A percentile compares a stretch with the other conserved stretches of the same genome.
Conservation (phyloP, 1,140 invertebrate species). For the Caerostris extrusa region DNA sequence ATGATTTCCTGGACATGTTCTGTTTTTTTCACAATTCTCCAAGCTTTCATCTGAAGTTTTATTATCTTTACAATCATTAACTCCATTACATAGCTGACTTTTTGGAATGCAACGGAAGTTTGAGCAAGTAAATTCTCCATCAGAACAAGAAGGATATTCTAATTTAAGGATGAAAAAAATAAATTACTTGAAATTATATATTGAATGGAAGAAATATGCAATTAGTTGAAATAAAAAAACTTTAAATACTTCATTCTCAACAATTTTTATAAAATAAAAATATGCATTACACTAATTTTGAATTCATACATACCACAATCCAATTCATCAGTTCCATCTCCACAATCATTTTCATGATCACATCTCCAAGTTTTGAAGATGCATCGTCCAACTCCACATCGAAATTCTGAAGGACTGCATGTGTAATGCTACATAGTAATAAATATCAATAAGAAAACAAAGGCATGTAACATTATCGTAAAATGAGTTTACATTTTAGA, state of each 20-base stretch:
- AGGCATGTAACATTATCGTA: no score
- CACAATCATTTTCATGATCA: slow-evolving; percentile 97
- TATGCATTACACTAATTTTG: not conserved
- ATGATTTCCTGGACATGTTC: slow-evolving; percentile 92
- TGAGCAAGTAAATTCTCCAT: slow-evolving; percentile 96
- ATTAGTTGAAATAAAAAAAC: not conserved
- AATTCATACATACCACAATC: slow-evolving; percentile 85
- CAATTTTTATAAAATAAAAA: not conserved
- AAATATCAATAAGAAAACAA: not conserved
- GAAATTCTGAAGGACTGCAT: slow-evolving; percentile 95
- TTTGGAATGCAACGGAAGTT: slow-evolving; percentile 94
- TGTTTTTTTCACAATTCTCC: slow-evolving; percentile 90
- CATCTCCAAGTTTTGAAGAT: slow-evolving; percentile 98
- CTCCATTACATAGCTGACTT: slow-evolving; percentile 93
- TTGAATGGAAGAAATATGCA: not conserved
- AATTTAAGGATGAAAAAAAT: slow-evolving; percentile 31
- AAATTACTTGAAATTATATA: not conserved
- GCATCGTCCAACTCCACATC: slow-evolving; percentile 96
- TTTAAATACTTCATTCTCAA: not conserved
- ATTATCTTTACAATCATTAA: slow-evolving; percentile 97
- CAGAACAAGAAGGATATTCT: slow-evolving; percentile 92
- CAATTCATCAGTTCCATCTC: slow-evolving; percentile 94
- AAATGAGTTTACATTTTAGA: no score
- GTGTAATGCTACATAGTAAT: slow-evolving; percentile 88
- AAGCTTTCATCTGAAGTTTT: slow-evolving; percentile 94